Evolutionary conservation across 1,140 invertebrate species (phyloP).

Genomic region (Lepidurus couesii): DNA sequence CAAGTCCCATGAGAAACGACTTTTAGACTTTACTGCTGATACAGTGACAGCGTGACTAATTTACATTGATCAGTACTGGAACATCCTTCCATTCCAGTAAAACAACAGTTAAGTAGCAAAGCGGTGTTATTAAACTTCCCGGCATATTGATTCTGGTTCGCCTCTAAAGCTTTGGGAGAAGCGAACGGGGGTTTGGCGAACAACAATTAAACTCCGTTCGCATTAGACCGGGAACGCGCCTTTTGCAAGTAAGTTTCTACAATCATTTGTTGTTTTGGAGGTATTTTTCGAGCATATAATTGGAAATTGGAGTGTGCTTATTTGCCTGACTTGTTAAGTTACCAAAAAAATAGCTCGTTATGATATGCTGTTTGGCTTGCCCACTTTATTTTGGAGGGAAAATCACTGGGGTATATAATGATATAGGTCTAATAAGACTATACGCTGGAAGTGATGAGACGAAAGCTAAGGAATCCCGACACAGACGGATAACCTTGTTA

Average conservation of each 20-base stretch:
- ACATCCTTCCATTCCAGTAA: background rate
- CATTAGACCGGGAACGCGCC: no score
- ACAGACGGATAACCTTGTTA: slow-evolving; percentile 2
- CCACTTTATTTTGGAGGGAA: no score
- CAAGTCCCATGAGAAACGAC: no score
- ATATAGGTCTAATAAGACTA: background rate
- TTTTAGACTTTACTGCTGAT: background rate
- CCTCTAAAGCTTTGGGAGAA: background rate
- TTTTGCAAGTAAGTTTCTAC: no score
- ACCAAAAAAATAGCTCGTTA: background rate
- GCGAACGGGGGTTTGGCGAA: no score
- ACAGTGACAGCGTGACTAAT: slow-evolving; percentile 8
- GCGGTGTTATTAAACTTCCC: background rate
- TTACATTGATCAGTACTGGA: slow-evolving; percentile 3
- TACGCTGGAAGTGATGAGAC: background rate
- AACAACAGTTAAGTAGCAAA: slow-evolving; percentile 14
- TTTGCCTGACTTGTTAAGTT: no score
- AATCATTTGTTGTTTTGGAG: no score
- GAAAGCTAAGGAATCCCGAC: background rate
- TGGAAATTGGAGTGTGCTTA: no score
- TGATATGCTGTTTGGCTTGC: background rate
- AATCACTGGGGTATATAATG: background rate
- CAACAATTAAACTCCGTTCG: no score
- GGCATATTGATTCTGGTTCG: background rate
- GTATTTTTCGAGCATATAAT: no score